Base-by-base conservation (phyloP, 1,140 invertebrate genomes). In the Holotrichia oblita region DNA sequence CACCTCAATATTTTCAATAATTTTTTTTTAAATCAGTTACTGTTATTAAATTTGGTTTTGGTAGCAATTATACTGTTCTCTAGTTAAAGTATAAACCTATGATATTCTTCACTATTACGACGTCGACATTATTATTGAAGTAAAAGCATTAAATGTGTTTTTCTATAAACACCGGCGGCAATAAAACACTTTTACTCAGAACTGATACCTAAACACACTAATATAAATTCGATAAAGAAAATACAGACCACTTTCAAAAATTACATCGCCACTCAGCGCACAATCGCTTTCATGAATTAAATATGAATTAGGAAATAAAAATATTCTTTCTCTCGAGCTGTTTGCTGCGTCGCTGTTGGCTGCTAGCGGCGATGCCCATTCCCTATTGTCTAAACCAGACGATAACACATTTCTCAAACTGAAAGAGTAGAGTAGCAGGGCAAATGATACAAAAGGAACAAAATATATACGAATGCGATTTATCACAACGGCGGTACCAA, bases 181-280 rank as follows among this genome's bases (percentile, higher is more conserved):
- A 69, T 69, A 69, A 69, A 69, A 34, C 61, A 69, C 61, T 69
- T 34, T 69, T 69, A 24, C 61, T 27, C 24, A 17, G 8, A 27
- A 69, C 27, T 9, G 17, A 69, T 69, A 69, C 22, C 61, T 22
- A 69, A 69, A 69, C 61, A 69, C 22, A 24, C 3, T 69, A 69
- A 69, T 69, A 69, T 69, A 69, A 69, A 69, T 69, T 69, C 61
- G 61, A 69, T 69, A 69, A 69, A 69, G 61, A 69, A 69, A 69
- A 69, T 69, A 69, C 61, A 69, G 61, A 69, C 61, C 61, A 69
- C 61, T 69, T 69, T 69, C 61, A 69, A 69, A 69, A 69, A 69
- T 69, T 69, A 69, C 61, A 22, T 34, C 61, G 61, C 61, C 61
- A 69, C 61, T 69, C 61, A 69, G 20, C 61, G 61, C 61, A 69